Evolutionary conservation across 2,113 vertebrate genomes (phyloP), one percentile per base, ranked within the genome.

Genomic region (Proterorhinus semilunaris): DNA sequence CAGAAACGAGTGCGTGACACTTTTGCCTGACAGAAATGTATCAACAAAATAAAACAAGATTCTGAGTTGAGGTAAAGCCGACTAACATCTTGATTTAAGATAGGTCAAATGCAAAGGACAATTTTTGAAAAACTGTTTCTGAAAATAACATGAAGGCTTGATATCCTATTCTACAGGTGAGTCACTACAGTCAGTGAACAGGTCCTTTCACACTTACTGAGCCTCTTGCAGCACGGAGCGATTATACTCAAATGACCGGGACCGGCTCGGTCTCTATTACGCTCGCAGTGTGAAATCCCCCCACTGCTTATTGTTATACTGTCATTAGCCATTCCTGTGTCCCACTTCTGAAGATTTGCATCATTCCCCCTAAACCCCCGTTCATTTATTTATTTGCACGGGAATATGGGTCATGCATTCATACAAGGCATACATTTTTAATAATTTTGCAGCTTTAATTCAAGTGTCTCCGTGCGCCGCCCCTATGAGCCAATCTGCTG

Each of bases 361-460:
- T 80, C 83, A 80, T 73, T 71, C 58, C 66, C 65, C 69, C 61
- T 48, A 75, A 88, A 87, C 63, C 76, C 51, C 42, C 66, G 69
- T 77, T 92, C 88, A 89, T 91, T 92, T 92, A 91, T 92, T 92
- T 91, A 90, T 92, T 87, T 91, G 80, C 76, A 80, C 62, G 48
- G 69, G 75, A 91, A 93, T 92, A 92, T 91, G 89, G 92, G 92
- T 91, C 92, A 92, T 62, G 83, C 86, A 81, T 89, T 88, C 88
- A 90, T 80, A 84, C 83, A 83, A 75, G 78, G 68, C 81, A 91
- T 93, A 82, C 76, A 92, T 91, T 86, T 93, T 91, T 92, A 86
- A 92, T 91, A 85, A 85, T 71, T 83, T 51, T 81, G 84, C 86
- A 84, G 86, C 79, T 86, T 86, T 86, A 87, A 88, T 89, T 91